These are phyloP conservation scores for Dysidea cf. avara DNA, from an alignment of 37 sponge, comb jelly and placozoan species.

Conservation along the genomic window DNA sequence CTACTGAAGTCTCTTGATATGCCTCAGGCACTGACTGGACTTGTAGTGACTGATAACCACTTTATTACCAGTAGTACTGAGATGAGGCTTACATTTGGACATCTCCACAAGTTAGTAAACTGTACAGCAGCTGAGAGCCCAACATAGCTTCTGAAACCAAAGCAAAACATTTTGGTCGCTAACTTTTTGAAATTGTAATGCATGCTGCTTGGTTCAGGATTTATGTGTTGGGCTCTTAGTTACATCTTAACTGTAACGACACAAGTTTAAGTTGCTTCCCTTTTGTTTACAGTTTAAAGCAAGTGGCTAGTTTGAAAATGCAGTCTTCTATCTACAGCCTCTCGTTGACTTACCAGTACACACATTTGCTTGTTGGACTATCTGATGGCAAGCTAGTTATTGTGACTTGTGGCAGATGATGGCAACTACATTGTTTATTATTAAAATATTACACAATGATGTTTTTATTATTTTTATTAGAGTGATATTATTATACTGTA, in stretches of 20 bases:
- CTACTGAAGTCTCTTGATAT: slow-evolving; percentile 43
- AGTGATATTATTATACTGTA: too few species aligned
- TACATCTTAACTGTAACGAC: too few species aligned
- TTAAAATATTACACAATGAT: too few species aligned
- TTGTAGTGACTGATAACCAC: slow-evolving; percentile 49
- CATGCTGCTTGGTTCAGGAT: too few species aligned
- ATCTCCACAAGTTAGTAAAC: slow-evolving; percentile 60
- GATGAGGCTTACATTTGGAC: slow-evolving; percentile 63
- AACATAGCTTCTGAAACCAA: too few species aligned
- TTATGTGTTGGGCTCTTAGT: too few species aligned
- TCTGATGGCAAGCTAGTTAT: slow-evolving; percentile 78
- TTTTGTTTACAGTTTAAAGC: slow-evolving; percentile 46
- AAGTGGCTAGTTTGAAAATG: slow-evolving; percentile 53
- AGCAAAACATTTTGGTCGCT: too few species aligned
- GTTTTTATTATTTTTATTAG: too few species aligned
- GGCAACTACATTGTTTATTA: too few species aligned
- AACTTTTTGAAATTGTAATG: too few species aligned
- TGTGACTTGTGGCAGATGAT: slow-evolving; percentile 12
- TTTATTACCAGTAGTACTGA: slow-evolving; percentile 65
- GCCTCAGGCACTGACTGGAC: slow-evolving; percentile 37
- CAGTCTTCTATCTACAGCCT: slow-evolving; percentile 45
- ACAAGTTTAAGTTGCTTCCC: too few species aligned
- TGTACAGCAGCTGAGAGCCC: too few species aligned
- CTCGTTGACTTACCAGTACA: slow-evolving; percentile 33
- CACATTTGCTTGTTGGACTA: slow-evolving; percentile 78